Evolutionary conservation across 2,113 vertebrate genomes (phyloP), one percentile per base, ranked within the genome.

Genomic region (Tetrao urogallus): DNA sequence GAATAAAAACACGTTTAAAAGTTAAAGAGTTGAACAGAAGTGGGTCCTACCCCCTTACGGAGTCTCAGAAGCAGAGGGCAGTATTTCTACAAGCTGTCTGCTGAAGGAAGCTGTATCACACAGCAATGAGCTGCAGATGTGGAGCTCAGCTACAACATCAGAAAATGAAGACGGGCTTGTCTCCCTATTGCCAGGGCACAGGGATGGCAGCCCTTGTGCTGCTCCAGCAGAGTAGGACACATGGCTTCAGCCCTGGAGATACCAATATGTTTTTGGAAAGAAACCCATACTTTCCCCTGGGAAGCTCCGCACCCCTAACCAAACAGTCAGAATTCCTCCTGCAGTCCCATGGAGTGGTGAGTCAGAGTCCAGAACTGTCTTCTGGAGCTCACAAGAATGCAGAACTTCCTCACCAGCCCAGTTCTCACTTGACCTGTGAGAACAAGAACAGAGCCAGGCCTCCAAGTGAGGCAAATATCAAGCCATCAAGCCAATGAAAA

Each of bases 1-100:
- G 73, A 95, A 96, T 81, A 86, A 83, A 87, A 91, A 90, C 48
- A 56, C 13, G 14, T 92, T 95, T 90, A 93, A 81, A 95, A 95
- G 83, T 87, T 90, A 89, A 92, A 83, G 65, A 89, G 86, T 73
- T 86, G 86, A 92, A 90, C 65, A 81, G 82, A 93, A 89, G 36
- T 58, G 78, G 36, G 69, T 92, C 77, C 83, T 81, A 65, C n/a
- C 47, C 61, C 32, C 80, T 94, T 82, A 88, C 0, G 57, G 88
- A 88, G 52, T 71, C 92, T 84, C 72, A 36, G 61, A 76, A 90
- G 65, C 40, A 81, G 52, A 32, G 34, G 80, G 42, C 54, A 71
- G 54, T 10, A 30, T 28, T 72, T 63, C 76, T 43, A 17, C 12
- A 52, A 76, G 36, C n/a, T 60, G 58, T 50, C 87, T 79, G 54